Percentiles rank a stretch among this genome's conserved stretches.
Evolutionary conservation across 1,140 invertebrate species (phyloP).

Genomic region (Dreissena rostriformis): DNA sequence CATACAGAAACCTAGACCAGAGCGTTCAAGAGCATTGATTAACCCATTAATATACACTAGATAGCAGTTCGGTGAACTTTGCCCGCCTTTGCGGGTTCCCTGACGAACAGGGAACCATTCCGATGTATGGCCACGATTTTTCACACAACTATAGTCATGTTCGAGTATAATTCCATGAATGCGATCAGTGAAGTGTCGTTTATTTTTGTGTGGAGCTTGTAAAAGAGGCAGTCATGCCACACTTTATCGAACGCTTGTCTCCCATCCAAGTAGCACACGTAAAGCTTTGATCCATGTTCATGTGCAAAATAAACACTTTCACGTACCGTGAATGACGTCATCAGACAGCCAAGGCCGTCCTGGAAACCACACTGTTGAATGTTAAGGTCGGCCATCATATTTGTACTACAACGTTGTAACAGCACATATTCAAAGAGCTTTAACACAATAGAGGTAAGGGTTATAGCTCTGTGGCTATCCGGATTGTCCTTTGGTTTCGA

Average conservation of each 20-base stretch:
- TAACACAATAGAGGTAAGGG: background rate
- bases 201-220: constrained; percentile 28
- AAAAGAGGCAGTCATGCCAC: background rate
- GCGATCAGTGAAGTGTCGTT: background rate
- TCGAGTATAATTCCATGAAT: background rate
- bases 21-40: background rate
- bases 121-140: background rate
- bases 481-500: constrained; percentile 23
- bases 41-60: constrained; percentile 30
- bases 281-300: background rate
- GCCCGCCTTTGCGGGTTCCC: constrained; percentile 25
- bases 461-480: background rate
- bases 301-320: background rate
- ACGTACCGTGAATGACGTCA: background rate
- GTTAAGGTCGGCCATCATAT: background rate
- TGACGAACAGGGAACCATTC: constrained; percentile 1
- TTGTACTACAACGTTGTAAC: background rate
- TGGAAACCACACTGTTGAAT: background rate
- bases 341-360: background rate
- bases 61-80: constrained; percentile 29
- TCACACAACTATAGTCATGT: constrained; percentile 24
- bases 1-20: constrained; percentile 9
- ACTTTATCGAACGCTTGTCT: background rate
- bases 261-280: too few relatives aligned
- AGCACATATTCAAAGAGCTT: background rate